Evolutionary conservation across 2,113 vertebrate species (phyloP), one percentile per base, ranked within the genome.

Genomic region (Struthidea cinerea): DNA sequence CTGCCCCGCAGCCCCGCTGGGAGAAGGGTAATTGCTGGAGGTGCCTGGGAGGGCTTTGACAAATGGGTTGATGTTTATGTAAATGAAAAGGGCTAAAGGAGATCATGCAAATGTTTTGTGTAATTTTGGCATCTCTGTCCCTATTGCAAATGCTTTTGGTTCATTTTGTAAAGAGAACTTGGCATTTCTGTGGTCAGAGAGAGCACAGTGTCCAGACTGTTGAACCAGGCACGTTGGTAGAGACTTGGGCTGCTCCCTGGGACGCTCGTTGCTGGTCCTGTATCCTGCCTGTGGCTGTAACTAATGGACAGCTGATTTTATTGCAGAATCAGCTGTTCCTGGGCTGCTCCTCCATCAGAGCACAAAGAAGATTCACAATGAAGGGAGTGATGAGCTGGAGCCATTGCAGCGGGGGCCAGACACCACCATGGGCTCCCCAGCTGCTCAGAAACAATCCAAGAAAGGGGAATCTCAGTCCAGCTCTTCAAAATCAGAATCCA

Each of bases 401-500:
- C 32, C 6, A 0, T 70, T 7, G 0, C 86, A 50, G 23, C n/a
- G 1, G 57, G 42, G 1, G 0, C 47, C 84, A 30, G 76, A 93
- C 28, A 65, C 56, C 47, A 11, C 42, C 13, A 0, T 37, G 60
- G 37, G 80, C 37, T 91, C 94, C 27, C 61, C 87, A 32, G 69
- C 71, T 59, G 57, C 90, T 85, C 97, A 97, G 91, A 98, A 96
- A 81, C 79, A 94, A 23, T 33, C 89, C 88, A 98, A 94, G 92
- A 98, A 97, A 59, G 50, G 81, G 44, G 98, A 98, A 37, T 97
- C 97, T 63, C 97, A 97, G 61, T 97, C 97, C 28, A 98, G 73
- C 78, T 98, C 98, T 75, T 98, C 98, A 33, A 98, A 97, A 86
- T 98, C 98, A 0, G 98, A 99, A 93, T 98, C 98, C 41, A 87